These are phyloP conservation scores for Apis cerana DNA, from an alignment of 1,140 invertebrate genomes.

Conservation along the genomic window DNA sequence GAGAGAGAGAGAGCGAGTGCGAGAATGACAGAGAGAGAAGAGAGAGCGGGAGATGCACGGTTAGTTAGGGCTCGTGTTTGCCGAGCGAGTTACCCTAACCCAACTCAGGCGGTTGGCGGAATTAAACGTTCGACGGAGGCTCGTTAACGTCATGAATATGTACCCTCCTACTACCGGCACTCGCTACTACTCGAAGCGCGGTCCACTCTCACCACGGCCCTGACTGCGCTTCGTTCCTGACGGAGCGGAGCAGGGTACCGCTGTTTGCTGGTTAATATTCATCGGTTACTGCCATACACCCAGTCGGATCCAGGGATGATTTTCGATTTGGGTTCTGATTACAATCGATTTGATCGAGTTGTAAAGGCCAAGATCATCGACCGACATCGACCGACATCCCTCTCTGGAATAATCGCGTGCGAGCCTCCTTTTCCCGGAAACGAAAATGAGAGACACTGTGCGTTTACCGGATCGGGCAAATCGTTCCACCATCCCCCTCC, in stretches of 20 bases:
- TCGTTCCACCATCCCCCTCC: background rate
- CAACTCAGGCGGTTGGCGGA: constrained; percentile 80
- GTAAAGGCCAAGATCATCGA: constrained; percentile 20
- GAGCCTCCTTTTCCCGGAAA: background rate
- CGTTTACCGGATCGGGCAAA: background rate
- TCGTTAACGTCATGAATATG: constrained; percentile 83
- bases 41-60: constrained; percentile 76
- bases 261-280: constrained; percentile 81
- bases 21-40: constrained; percentile 31
- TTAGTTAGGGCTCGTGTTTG: constrained; percentile 82
- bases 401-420: constrained; percentile 23
- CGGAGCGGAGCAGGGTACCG: constrained; percentile 44
- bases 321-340: constrained; percentile 72
- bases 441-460: constrained; percentile 45
- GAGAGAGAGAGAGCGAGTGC: constrained; percentile 38
- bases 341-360: constrained; percentile 73
- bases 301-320: constrained; percentile 71
- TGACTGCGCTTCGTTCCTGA: constrained; percentile 56
- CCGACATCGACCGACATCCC: background rate
- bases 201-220: constrained; percentile 63
- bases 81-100: constrained; percentile 81
- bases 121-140: constrained; percentile 82
- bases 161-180: constrained; percentile 77
- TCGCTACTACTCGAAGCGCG: constrained; percentile 63
- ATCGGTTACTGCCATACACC: constrained; percentile 70